Percentiles rank a stretch among this genome's conserved stretches.
Evolutionary conservation across 1,140 invertebrate genomes (phyloP).

Genomic region (Orius insidiosus): DNA sequence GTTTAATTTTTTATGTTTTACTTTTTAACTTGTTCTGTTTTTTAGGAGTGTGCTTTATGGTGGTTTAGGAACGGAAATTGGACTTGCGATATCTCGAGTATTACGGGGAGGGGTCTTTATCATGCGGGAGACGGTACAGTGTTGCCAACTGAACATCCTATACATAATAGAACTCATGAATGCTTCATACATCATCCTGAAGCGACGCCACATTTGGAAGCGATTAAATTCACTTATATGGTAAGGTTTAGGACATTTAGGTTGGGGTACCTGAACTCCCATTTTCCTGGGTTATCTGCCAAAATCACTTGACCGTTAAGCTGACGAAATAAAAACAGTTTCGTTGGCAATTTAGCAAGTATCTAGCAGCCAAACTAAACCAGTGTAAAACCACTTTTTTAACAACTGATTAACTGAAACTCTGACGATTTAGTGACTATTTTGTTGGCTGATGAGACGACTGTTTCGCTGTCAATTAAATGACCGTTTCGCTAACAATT

Average conservation of each 20-base stretch:
- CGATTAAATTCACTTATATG: slow-evolving; percentile 10
- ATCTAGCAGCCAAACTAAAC: too few relatives aligned
- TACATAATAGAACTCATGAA: slow-evolving; percentile 11
- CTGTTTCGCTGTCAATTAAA: too few relatives aligned
- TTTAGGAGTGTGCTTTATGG: slow-evolving; percentile 30
- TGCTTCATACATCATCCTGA: slow-evolving; percentile 17
- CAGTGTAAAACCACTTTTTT: too few relatives aligned
- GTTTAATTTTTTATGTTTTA: not conserved
- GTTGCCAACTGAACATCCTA: slow-evolving; percentile 20
- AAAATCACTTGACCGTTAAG: too few relatives aligned
- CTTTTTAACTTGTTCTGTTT: not conserved
- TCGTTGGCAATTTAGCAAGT: too few relatives aligned
- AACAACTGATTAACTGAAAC: too few relatives aligned
- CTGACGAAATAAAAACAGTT: too few relatives aligned
- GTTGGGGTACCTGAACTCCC: too few relatives aligned
- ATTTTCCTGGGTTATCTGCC: not conserved
- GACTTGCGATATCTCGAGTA: slow-evolving; percentile 26
- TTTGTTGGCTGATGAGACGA: too few relatives aligned
- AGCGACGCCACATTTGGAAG: slow-evolving; percentile 2
- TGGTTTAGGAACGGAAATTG: slow-evolving; percentile 29
- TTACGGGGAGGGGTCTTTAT: slow-evolving; percentile 27
- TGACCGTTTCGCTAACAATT: too few relatives aligned
- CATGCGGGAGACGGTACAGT: slow-evolving; percentile 28
- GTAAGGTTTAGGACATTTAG: too few relatives aligned
- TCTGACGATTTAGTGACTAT: too few relatives aligned